phyloP scores from a whole-genome alignment of 2,113 vertebrate genomes.

The Variabilichromis moorii region DNA sequence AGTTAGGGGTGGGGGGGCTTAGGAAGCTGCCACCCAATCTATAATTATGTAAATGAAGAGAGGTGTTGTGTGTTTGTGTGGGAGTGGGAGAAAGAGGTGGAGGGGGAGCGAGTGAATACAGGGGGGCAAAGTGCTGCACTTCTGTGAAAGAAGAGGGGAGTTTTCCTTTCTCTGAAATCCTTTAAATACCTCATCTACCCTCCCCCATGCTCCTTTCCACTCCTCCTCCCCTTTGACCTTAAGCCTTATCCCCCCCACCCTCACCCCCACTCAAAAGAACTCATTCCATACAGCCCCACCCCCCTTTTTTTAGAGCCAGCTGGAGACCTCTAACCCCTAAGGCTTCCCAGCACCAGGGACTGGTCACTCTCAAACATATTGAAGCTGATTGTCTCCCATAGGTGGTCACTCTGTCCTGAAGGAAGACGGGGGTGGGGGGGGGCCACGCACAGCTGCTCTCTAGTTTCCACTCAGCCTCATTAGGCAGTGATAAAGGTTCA shows the following conservation, averaged over 20 bases:
- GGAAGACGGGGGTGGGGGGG: not conserved
- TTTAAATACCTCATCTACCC: conserved; percentile 62
- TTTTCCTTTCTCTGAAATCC: conserved; percentile 56
- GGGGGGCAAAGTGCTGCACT: conserved; percentile 18
- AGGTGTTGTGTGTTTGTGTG: not conserved
- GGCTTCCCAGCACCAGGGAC: conserved; percentile 14
- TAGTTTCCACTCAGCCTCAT: not conserved
- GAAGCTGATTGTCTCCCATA: conserved; percentile 4
- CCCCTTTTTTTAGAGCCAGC: conserved; percentile 52
- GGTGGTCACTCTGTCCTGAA: not conserved
- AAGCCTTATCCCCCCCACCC: conserved; percentile 29
- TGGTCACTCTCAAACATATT: conserved; percentile 49
- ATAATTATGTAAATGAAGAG: conserved; percentile 31
- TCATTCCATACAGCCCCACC: conserved; percentile 34
- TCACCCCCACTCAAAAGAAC: not conserved
- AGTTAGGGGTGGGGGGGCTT: not conserved
- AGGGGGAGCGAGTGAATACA: not conserved
- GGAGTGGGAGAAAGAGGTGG: not conserved
- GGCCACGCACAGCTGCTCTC: conserved; percentile 11
- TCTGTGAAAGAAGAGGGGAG: conserved; percentile 34
- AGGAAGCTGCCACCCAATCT: not conserved
- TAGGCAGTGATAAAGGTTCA: not conserved
- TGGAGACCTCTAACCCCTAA: conserved; percentile 57
- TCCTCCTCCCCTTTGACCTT: conserved; percentile 57
- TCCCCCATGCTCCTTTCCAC: conserved; percentile 14